Conservation (phyloP, 92 coral and sea anemone genomes). For the Pocillopora grandis region DNA sequence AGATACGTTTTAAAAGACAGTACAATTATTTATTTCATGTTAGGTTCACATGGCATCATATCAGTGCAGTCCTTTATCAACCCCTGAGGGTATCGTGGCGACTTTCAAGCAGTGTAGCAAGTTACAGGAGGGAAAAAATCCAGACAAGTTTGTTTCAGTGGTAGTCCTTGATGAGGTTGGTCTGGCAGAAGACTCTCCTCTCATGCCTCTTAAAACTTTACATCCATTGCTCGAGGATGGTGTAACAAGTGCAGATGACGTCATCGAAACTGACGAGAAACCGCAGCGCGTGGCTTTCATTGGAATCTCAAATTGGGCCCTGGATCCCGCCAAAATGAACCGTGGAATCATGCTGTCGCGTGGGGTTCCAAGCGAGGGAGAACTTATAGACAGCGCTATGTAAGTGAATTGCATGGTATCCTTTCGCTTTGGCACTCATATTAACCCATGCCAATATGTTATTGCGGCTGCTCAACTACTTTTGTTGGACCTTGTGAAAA, state of each 20-base stretch:
- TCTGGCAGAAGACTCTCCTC: conserved; percentile 83
- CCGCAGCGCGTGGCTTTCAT: conserved; percentile 79
- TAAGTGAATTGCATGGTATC: conserved; percentile 4
- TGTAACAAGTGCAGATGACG: conserved; percentile 73
- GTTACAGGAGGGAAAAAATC: conserved; percentile 67
- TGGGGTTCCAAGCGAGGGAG: conserved; percentile 66
- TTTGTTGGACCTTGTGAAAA: no score
- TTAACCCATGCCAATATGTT: no score
- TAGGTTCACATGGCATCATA: conserved; percentile 79
- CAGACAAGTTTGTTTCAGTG: conserved; percentile 77
- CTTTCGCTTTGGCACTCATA: no score
- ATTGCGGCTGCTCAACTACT: no score
- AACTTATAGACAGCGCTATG: conserved; percentile 76
- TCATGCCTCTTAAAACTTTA: conserved; percentile 79
- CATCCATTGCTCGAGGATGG: conserved; percentile 90
- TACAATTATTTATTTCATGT: background rate
- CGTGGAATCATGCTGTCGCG: conserved; percentile 83
- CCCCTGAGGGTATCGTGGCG: conserved; percentile 84
- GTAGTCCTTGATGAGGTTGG: conserved; percentile 92
- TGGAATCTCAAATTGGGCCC: conserved; percentile 90
- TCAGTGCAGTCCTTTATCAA: conserved; percentile 87
- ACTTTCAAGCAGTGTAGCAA: conserved; percentile 85
- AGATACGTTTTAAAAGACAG: background rate
- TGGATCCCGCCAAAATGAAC: conserved; percentile 87
- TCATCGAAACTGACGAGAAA: conserved; percentile 76